Evolutionary conservation across 2,797 vertebrate species (phyloP).

Genomic region (Rousettus madagascariensis): DNA sequence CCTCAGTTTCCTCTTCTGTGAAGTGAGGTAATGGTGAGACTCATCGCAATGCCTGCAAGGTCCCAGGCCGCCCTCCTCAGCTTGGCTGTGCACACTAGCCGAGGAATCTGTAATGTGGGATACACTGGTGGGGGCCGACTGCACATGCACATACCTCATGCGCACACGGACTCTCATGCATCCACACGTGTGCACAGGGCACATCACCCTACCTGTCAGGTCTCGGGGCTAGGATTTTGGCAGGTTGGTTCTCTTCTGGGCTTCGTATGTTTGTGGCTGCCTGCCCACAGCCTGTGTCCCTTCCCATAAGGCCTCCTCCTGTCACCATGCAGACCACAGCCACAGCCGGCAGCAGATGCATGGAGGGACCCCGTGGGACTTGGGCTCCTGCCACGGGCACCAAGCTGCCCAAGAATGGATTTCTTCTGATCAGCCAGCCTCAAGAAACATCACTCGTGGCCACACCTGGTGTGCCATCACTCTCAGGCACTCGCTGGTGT

Average conservation of each 20-base stretch:
- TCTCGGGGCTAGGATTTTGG: background rate
- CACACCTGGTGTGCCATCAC: background rate
- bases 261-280: background rate
- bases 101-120: background rate
- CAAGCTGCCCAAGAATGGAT: background rate
- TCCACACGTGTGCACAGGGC: accelerated
- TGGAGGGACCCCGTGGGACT: background rate
- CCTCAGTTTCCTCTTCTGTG: background rate
- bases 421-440: background rate
- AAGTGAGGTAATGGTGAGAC: background rate
- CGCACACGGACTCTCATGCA: accelerated
- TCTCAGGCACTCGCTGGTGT: background rate
- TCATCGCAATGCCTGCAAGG: background rate
- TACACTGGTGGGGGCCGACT: background rate
- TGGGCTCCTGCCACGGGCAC: background rate
- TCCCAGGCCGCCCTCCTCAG: background rate
- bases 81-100: background rate
- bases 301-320: background rate
- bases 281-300: background rate
- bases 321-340: background rate
- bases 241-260: background rate
- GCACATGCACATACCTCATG: background rate
- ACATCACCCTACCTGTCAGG: background rate
- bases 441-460: accelerated
- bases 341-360: background rate